These are phyloP conservation scores for Mycteria americana DNA, from an alignment of 2,797 vertebrate genomes.

Conservation along the genomic window DNA sequence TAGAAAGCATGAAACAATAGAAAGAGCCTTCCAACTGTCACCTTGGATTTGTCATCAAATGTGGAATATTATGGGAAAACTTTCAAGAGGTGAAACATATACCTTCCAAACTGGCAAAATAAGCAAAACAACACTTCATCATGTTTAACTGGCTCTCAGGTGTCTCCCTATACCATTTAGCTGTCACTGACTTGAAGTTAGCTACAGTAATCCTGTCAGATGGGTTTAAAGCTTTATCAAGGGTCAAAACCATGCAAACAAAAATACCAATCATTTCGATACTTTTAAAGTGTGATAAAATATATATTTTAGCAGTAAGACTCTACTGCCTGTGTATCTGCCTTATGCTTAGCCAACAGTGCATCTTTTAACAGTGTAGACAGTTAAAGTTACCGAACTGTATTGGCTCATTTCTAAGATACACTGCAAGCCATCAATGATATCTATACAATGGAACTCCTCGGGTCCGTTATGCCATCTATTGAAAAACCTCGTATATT, in stretches of 20 bases:
- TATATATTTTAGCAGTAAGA: neutral
- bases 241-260: neutral
- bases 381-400: neutral
- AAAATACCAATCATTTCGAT: neutral
- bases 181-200: neutral
- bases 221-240: neutral
- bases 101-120: conserved; percentile 47
- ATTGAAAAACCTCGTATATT: neutral
- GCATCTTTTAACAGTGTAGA: neutral
- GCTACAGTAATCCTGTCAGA: conserved; percentile 9
- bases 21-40: conserved; percentile 49
- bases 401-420: neutral
- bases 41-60: conserved; percentile 63
- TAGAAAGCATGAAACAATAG: conserved; percentile 60
- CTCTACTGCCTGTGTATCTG: neutral
- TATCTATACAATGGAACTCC: neutral
- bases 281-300: neutral
- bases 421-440: neutral
- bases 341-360: neutral
- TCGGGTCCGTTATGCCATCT: neutral
- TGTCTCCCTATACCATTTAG: neutral
- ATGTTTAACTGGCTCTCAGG: neutral
- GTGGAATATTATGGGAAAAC: conserved; percentile 39
- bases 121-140: conserved; percentile 58
- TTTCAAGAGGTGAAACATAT: conserved; percentile 46